A percentile compares a stretch with the other conserved stretches of the same genome.
Evolutionary conservation across 1,140 invertebrate genomes (phyloP).

Genomic region (Rhizoglyphus robini): DNA sequence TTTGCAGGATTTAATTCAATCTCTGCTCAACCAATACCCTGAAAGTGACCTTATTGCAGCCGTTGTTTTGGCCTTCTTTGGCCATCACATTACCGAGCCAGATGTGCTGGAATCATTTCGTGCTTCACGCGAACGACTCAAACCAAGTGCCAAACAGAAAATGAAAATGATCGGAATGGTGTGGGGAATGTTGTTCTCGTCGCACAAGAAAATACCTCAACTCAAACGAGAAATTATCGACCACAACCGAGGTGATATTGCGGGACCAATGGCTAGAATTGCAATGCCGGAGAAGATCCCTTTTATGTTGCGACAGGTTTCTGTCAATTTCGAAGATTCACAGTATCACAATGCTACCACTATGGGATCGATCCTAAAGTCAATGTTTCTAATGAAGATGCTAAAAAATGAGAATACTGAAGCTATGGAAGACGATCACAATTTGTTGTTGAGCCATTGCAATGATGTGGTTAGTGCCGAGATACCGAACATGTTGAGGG

Average conservation of each 20-base stretch:
- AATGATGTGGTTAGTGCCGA: slow-evolving; percentile 20
- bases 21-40: neutral
- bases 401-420: neutral
- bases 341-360: neutral
- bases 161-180: no score
- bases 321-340: neutral
- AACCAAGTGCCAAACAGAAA: neutral
- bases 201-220: no score
- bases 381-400: neutral
- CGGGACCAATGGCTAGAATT: neutral
- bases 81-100: neutral
- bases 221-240: neutral
- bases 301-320: neutral
- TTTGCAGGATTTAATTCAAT: neutral
- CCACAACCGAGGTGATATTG: neutral
- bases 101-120: slow-evolving; percentile 4
- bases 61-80: slow-evolving; percentile 15
- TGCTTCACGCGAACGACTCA: neutral
- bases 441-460: slow-evolving; percentile 47
- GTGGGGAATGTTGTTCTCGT: no score
- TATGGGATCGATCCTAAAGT: neutral
- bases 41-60: neutral
- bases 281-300: neutral
- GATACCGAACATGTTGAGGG: neutral
- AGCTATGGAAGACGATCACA: slow-evolving; percentile 44